Percentiles rank a stretch among this genome's conserved stretches.
Evolutionary conservation across 1,140 invertebrate species (phyloP).

Genomic region (Proctacanthus coquilletti): DNA sequence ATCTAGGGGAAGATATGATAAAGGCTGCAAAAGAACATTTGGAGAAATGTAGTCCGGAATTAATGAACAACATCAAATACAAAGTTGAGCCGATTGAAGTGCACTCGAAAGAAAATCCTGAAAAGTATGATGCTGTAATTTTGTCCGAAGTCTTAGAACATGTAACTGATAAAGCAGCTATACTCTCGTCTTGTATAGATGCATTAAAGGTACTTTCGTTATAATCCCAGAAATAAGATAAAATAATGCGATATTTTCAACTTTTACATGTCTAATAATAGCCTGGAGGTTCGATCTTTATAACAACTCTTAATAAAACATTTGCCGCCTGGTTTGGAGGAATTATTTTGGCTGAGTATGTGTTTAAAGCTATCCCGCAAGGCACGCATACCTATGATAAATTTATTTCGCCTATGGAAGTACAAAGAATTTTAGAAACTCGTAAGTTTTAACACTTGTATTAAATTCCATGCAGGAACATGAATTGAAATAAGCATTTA

Average conservation of each 20-base stretch:
- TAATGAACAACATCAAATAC: constrained; percentile 22
- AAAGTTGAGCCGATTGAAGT: constrained; percentile 38
- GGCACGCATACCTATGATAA: constrained; percentile 87
- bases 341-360: constrained; percentile 62
- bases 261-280: too few species aligned
- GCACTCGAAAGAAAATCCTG: constrained; percentile 30
- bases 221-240: too few species aligned
- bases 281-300: constrained; percentile 76
- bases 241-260: too few species aligned
- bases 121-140: constrained; percentile 67
- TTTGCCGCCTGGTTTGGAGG: constrained; percentile 49
- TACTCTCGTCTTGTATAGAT: constrained; percentile 55
- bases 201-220: too few species aligned
- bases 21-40: constrained; percentile 41
- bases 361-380: constrained; percentile 52
- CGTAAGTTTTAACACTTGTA: too few species aligned
- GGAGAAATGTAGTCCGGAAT: constrained; percentile 14
- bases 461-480: too few species aligned
- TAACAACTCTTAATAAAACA: constrained; percentile 87
- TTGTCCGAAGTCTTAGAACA: constrained; percentile 89
- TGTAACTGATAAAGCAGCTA: constrained; percentile 56
- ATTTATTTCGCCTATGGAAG: constrained; percentile 66
- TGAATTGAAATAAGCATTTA: too few species aligned
- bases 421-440: constrained; percentile 48
- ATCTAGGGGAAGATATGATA: constrained; percentile 34